Evolutionary conservation across 2,797 vertebrate species (phyloP).

Genomic region (Peromyscus aztecus): DNA sequence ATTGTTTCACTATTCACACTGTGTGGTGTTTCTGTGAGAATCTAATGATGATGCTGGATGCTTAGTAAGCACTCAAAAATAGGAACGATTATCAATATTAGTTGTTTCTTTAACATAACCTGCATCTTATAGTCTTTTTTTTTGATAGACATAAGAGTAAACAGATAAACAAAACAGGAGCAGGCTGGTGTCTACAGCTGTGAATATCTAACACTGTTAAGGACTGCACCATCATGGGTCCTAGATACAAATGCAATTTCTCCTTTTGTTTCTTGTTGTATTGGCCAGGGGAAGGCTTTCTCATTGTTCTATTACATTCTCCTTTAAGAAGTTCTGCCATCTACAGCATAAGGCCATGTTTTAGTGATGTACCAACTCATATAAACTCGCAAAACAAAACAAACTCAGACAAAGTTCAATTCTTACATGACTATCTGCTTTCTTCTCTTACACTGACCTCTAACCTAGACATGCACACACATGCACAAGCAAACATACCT

Average conservation of each 20-base stretch:
- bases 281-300: background rate
- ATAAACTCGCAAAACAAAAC: background rate
- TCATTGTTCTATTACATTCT: background rate
- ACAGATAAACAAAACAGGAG: background rate
- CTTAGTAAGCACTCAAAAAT: background rate
- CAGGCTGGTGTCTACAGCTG: background rate
- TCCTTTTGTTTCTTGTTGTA: background rate
- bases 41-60: background rate
- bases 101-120: background rate
- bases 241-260: background rate
- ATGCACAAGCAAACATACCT: background rate
- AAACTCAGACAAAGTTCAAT: background rate
- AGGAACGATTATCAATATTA: background rate
- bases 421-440: background rate
- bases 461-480: background rate
- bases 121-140: slow-evolving; percentile 12
- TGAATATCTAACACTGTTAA: background rate
- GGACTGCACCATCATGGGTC: background rate
- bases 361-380: background rate
- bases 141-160: background rate
- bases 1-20: background rate
- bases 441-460: background rate
- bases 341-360: background rate
- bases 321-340: background rate
- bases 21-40: background rate